phyloP scores from a whole-genome alignment of 1,140 invertebrate species.

The Forficula auricularia region DNA sequence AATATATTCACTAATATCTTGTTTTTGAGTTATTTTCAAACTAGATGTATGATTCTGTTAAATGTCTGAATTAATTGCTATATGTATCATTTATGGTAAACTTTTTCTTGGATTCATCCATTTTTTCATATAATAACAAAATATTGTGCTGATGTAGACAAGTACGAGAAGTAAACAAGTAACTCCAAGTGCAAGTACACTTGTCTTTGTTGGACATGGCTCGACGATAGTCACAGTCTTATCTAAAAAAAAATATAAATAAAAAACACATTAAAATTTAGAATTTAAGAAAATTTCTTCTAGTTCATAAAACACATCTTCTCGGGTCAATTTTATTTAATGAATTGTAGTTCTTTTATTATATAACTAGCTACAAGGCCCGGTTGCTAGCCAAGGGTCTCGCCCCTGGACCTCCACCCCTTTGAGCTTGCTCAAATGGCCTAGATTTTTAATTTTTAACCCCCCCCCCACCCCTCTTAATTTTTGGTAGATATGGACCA shows the following conservation, averaged over 20 bases:
- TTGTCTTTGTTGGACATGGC: constrained; percentile 76
- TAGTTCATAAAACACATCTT: not conserved
- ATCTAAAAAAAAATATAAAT: constrained; percentile 36
- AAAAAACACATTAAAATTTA: not conserved
- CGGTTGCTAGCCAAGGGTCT: no score
- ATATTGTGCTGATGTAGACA: constrained; percentile 75
- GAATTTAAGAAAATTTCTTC: constrained; percentile 18
- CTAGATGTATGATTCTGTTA: no score
- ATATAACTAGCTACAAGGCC: no score
- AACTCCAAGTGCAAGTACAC: constrained; percentile 69
- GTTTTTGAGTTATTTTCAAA: no score
- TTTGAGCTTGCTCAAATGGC: no score
- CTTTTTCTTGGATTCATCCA: constrained; percentile 69
- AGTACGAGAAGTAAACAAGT: constrained; percentile 75
- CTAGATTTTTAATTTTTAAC: no score
- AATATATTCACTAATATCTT: no score
- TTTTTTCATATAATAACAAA: constrained; percentile 81
- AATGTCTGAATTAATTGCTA: no score
- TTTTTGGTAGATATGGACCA: no score
- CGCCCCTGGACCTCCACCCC: no score
- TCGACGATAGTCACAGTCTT: constrained; percentile 73
- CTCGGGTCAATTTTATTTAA: not conserved
- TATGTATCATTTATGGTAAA: constrained; percentile 54
- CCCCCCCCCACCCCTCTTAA: no score
- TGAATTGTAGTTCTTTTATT: no score